These are phyloP conservation scores for Crotophaga sulcirostris DNA, from an alignment of 2,113 vertebrate genomes.

Conservation along the genomic window DNA sequence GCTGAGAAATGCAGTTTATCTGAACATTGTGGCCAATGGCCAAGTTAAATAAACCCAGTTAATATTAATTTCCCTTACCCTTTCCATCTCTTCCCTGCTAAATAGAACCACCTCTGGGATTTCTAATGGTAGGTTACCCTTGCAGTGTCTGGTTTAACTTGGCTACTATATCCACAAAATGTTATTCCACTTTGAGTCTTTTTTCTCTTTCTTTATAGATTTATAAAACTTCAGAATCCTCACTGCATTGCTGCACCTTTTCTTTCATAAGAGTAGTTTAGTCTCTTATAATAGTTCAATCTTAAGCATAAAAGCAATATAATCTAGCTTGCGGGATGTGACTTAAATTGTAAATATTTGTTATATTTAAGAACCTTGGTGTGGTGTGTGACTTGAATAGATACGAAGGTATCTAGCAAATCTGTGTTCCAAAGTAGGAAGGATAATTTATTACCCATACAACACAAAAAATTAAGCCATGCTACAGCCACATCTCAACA, in stretches of 20 bases:
- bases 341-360: conserved; percentile 11
- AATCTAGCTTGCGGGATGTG: background rate
- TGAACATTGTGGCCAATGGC: conserved; percentile 74
- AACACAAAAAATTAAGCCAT: background rate
- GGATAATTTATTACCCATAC: background rate
- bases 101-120: conserved; percentile 73
- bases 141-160: conserved; percentile 58
- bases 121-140: conserved; percentile 58
- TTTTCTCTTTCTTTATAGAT: background rate
- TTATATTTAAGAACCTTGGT: background rate
- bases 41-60: conserved; percentile 80
- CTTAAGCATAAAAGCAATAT: background rate
- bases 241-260: background rate
- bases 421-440: background rate
- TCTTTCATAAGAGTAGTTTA: background rate
- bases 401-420: background rate
- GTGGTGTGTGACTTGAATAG: background rate
- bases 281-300: background rate
- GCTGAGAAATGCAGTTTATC: conserved; percentile 71
- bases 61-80: conserved; percentile 77
- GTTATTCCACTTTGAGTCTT: conserved; percentile 29
- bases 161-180: conserved; percentile 26
- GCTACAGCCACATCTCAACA: background rate
- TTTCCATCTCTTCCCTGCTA: conserved; percentile 72
- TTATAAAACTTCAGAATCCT: background rate